Evolutionary conservation across 2,888 invertebrate genomes (phyloP).

Genomic region (Lepidochrysops patricia): DNA sequence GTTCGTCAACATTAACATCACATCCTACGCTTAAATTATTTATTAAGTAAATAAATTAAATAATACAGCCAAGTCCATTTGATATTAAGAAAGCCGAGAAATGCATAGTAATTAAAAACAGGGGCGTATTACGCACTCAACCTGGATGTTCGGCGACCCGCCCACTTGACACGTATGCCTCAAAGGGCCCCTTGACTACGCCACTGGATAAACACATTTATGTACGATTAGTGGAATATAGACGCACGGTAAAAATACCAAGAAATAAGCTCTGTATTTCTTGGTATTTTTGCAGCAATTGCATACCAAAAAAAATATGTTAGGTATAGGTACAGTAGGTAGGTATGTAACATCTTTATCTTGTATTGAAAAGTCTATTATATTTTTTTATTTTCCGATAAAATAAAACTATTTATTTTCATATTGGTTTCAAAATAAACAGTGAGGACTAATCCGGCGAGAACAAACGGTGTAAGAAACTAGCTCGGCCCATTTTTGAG

Average conservation of each 20-base stretch:
- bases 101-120: slow-evolving; percentile 6
- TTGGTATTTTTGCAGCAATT: background rate
- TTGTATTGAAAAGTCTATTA: no score
- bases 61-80: background rate
- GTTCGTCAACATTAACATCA: no score
- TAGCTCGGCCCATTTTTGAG: no score
- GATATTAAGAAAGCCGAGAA: background rate
- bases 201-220: slow-evolving; percentile 1
- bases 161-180: slow-evolving; percentile 1
- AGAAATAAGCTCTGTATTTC: no score
- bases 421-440: no score
- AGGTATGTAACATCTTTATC: no score
- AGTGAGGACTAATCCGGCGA: no score
- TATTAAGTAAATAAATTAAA: background rate
- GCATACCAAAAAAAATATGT: no score
- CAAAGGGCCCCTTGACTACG: slow-evolving; percentile 2
- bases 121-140: slow-evolving; percentile 10
- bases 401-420: no score
- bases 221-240: background rate
- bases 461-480: no score
- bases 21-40: background rate
- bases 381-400: no score
- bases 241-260: background rate
- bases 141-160: background rate
- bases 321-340: no score